Evolutionary conservation across 2,888 invertebrate genomes (phyloP), one percentile per base, ranked within the genome.

Genomic region (Ommatoiulus sabulosus): DNA sequence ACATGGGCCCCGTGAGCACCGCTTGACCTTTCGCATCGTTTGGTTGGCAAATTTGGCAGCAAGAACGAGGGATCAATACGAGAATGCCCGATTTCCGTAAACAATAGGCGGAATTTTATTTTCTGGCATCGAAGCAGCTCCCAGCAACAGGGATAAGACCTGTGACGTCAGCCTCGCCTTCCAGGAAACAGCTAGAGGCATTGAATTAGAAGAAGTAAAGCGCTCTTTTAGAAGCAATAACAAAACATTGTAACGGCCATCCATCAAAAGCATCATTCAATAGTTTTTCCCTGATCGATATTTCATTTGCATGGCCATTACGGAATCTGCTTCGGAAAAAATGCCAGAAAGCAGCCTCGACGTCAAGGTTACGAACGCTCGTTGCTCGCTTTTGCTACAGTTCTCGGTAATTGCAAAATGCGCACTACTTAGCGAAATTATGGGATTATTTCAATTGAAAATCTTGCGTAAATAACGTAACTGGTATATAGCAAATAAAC

Each of bases 101-200:
- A 35, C 80, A 80, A 35, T 80, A 20, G 52, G 72, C 5, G 24
- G 2, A 80, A 35, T 80, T 80, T 63, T 20, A 4, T n/a, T n/a
- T n/a, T n/a, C n/a, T n/a, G n/a, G n/a, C 12, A 35, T 24, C 12
- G 12, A 80, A 80, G 35, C 80, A 80, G 80, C 35, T 12, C 80
- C 80, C 24, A 35, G 80, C 80, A 80, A 80, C 80, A 72, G 72
- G 72, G 72, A 72, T 72, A 72, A 72, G 35, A 35, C 80, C 20
- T 52, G 72, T 24, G 72, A 80, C 10, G 80, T 35, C 35, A 35
- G 6, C 80, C 1, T 72, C 12, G 20, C 35, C 24, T 80, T 35
- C 24, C 35, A 35, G 80, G 80, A 35, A 80, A 8, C 80, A 35
- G 12, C 35, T 35, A n/a, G n/a, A n/a, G n/a, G n/a, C 35, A 35